A percentile compares a stretch with the other conserved stretches of the same genome.
Evolutionary conservation across 2,888 invertebrate genomes (phyloP).

Genomic region (Eupithecia dodoneata): DNA sequence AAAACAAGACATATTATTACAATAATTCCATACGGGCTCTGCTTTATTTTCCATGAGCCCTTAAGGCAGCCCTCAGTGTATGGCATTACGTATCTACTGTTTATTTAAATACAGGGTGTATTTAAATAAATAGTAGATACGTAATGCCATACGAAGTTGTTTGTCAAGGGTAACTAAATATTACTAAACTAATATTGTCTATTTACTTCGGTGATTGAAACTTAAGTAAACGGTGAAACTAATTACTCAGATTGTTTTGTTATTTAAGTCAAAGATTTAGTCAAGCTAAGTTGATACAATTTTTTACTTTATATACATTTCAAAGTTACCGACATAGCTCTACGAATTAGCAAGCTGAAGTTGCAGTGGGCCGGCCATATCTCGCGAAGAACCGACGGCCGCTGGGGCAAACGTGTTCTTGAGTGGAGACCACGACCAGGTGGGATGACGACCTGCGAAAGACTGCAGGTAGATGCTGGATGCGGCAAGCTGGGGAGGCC

Average conservation of each 20-base stretch:
- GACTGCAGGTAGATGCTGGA: too few species aligned
- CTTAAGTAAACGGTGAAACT: background rate
- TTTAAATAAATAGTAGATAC: too few species aligned
- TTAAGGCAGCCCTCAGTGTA: background rate
- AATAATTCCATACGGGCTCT: background rate
- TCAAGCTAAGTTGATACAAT: background rate
- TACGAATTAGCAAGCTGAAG: too few species aligned
- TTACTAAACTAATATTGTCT: background rate
- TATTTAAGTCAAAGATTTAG: background rate
- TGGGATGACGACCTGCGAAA: too few species aligned
- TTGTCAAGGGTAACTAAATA: background rate
- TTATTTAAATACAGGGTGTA: background rate
- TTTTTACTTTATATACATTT: too few species aligned
- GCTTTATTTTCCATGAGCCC: background rate
- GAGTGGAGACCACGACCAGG: too few species aligned
- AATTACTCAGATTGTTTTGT: background rate
- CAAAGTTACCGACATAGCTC: too few species aligned
- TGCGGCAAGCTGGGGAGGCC: too few species aligned
- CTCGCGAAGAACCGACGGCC: too few species aligned
- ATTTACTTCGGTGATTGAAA: conserved; percentile 5
- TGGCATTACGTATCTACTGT: background rate
- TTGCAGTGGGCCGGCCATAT: too few species aligned
- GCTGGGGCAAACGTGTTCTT: too few species aligned
- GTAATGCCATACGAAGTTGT: too few species aligned
- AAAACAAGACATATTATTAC: background rate